Evolutionary conservation across 30 jellyfish, hydroid and myxozoan genomes (phyloP), one percentile per base, ranked within the genome.

Genomic region (Haliclystus octoradiatus): DNA sequence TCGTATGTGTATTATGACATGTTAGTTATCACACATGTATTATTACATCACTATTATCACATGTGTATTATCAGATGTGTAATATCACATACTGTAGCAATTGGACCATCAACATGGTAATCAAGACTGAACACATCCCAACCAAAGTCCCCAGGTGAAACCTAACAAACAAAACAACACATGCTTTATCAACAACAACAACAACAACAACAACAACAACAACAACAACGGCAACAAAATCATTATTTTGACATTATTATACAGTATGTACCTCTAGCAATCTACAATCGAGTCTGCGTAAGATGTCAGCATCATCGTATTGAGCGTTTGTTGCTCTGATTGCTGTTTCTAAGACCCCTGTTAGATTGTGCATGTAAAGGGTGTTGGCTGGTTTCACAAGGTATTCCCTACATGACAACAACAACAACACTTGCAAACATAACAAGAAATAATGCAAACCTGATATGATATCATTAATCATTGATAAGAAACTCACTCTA

Each of bases 81-180:
- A n/a, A n/a, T n/a, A n/a, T n/a, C n/a, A 25, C 95, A 65, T 74
- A 91, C 99, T 61, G 99, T 91, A 57, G 94, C 69, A 33, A 91
- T 82, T 1, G 99, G 99, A 52, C 99, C 99, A 71, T 85, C 96
- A 14, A 85, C 96, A 52, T 84, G 96, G 60, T 92, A 92, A 46
- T 84, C 94, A 24, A 92, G 88, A 75, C 96, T 84, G 66, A 82
- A 92, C 19, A 92, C 96, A 70, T 92, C 99, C 99, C 99, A 92
- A 9, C 99, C 99, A 70, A 89, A 80, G 64, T 92, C 99, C 0
- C 99, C 99, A 30, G 99, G 99, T 5, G 99, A 91, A 30, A 91
- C 78, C 99, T 91, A 63, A 14, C 47, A 53, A 12, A 34, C 29
- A 3, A 49, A 60, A 53, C 15, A 40, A 40, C 19, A 5, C 57